Evolutionary conservation across 2,888 invertebrate species (phyloP), one percentile per base, ranked within the genome.

Genomic region (Drosophila maculinotata): DNA sequence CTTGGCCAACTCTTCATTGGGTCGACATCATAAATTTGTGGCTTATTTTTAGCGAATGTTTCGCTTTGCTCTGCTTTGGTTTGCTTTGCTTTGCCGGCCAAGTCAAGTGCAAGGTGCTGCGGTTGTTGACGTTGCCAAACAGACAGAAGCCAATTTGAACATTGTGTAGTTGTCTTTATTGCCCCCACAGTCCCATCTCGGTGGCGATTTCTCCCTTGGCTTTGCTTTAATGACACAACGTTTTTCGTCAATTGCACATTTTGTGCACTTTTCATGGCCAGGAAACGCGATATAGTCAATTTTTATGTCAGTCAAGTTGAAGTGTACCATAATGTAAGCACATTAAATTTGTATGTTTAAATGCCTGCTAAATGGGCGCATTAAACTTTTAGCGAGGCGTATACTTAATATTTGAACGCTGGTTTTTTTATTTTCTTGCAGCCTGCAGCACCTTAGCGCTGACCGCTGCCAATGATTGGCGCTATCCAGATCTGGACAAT

Each of bases 401-500:
- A 66, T 59, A 10, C 28, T 7, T 25, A 10, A 47, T 31, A 4
- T 9, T 51, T 33, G 1, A 15, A 15, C n/a, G n/a, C n/a, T n/a
- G n/a, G n/a, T n/a, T 28, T 38, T 23, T 41, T 44, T 52, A 28
- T 15, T 33, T 56, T 20, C n/a, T 54, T 71, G 0, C 76, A 90
- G 90, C 71, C 17, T 67, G 76, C 69, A 58, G 80, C 49, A 67
- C 56, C 8, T 23, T 74, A 26, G 60, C 77, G 12, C 42, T 83
- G 26, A 36, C 64, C 48, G 49, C 36, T 26, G 88, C 77, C 42
- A 60, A 65, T 38, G 81, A 78, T 30, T 91, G 90, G 90, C 72
- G 83, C 44, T 91, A 91, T 79, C 91, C 91, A 52, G 88, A 91
- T 74, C 80, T 88, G 54, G 90, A 89, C 41, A 67, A 62, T 10